Conservation (phyloP, 2,797 vertebrate genomes). For the Bovichtus diacanthus region DNA sequence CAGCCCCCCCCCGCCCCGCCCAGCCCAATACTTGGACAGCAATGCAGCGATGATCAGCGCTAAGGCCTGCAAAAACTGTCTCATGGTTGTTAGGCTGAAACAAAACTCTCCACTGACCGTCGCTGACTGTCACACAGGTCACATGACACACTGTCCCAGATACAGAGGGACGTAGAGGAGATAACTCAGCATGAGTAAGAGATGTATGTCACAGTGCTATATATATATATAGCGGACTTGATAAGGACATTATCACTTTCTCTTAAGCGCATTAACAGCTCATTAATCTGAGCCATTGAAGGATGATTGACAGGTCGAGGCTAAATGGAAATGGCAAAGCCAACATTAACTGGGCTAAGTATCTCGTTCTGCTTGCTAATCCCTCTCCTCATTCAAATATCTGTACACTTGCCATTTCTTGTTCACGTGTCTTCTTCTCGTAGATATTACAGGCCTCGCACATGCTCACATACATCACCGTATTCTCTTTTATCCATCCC, state of each 20-base stretch:
- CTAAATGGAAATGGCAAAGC: too few species aligned
- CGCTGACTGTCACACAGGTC: constrained; percentile 52
- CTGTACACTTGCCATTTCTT: too few species aligned
- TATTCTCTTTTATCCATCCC: too few species aligned
- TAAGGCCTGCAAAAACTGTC: constrained; percentile 38
- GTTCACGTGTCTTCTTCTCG: too few species aligned
- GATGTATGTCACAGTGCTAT: constrained; percentile 59
- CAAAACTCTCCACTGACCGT: constrained; percentile 49
- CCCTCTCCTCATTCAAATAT: too few species aligned
- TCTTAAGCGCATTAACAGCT: constrained; percentile 71
- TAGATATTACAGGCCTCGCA: too few species aligned
- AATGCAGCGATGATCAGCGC: constrained; percentile 40
- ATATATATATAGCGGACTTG: constrained; percentile 62
- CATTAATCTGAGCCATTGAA: constrained; percentile 62
- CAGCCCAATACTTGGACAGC: constrained; percentile 31
- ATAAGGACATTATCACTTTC: constrained; percentile 69
- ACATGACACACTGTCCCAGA: constrained; percentile 63
- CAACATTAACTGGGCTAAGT: too few species aligned
- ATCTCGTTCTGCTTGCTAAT: too few species aligned
- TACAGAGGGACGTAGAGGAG: constrained; percentile 42
- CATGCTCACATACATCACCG: too few species aligned
- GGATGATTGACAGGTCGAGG: constrained; percentile 55
- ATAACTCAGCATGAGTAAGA: constrained; percentile 56
- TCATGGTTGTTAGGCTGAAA: constrained; percentile 52
- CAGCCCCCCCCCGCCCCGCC: constrained; percentile 4